Evolutionary conservation across 1,140 invertebrate species (phyloP).

Genomic region (Metopolophium dirhodum): DNA sequence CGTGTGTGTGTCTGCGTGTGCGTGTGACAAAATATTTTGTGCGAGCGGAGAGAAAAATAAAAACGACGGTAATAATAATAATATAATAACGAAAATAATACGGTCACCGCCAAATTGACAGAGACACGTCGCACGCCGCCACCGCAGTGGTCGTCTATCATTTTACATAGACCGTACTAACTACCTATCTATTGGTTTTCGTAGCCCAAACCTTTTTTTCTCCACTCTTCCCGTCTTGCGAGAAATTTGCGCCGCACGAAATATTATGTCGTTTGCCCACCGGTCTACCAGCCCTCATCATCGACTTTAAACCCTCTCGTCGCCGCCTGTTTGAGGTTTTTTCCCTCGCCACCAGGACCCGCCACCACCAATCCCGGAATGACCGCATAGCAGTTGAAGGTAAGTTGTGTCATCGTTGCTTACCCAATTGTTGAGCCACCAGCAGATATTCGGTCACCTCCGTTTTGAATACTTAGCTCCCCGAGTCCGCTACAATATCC

Average conservation of each 20-base stretch:
- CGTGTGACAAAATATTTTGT: constrained; percentile 21
- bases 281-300: neutral
- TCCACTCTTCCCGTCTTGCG: neutral
- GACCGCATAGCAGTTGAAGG: neutral
- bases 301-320: neutral
- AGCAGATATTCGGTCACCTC: neutral
- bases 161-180: neutral
- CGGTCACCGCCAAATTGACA: neutral
- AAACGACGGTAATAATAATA: neutral
- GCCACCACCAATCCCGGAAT: neutral
- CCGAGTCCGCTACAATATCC: neutral
- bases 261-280: neutral
- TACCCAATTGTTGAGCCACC: neutral
- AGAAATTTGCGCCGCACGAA: neutral
- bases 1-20: constrained; percentile 23
- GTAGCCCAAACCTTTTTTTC: neutral
- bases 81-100: constrained; percentile 14
- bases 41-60: neutral
- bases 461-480: neutral
- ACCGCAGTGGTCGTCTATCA: neutral
- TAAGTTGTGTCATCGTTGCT: neutral
- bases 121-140: neutral
- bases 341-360: neutral
- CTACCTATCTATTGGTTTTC: neutral
- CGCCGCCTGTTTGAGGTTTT: neutral